These are phyloP conservation scores for Pandemis heparana DNA, from an alignment of 2,888 invertebrate species.

Conservation along the genomic window DNA sequence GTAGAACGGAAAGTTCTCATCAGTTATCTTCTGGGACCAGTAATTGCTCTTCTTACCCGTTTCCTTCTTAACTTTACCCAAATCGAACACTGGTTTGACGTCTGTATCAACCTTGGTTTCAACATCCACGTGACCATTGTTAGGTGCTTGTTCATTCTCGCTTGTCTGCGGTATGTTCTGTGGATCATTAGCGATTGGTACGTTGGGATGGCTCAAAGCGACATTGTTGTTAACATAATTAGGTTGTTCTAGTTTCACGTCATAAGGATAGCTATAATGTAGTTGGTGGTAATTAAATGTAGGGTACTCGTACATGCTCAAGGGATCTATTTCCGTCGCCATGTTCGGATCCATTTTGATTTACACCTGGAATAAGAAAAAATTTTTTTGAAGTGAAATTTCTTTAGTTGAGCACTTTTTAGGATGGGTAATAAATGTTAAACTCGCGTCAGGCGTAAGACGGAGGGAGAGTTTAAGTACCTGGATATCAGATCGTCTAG, in stretches of 20 bases:
- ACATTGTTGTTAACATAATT: slow-evolving; percentile 43
- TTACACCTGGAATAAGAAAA: slow-evolving; percentile 42
- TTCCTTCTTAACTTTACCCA: slow-evolving; percentile 49
- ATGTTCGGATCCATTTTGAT: slow-evolving; percentile 58
- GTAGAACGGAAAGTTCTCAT: slow-evolving; percentile 72
- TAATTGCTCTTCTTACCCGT: slow-evolving; percentile 62
- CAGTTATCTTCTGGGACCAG: slow-evolving; percentile 72
- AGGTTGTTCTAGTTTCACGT: slow-evolving; percentile 50
- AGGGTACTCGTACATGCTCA: slow-evolving; percentile 63
- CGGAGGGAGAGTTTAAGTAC: no score
- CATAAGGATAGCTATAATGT: slow-evolving; percentile 47
- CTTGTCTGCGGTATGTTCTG: neutral
- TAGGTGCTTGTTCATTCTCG: neutral
- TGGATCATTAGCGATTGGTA: slow-evolving; percentile 6
- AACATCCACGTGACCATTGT: neutral
- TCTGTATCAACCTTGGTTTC: slow-evolving; percentile 45
- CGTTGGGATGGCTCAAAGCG: slow-evolving; percentile 14
- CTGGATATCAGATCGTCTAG: no score
- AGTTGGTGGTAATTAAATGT: slow-evolving; percentile 48
- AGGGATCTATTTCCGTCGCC: slow-evolving; percentile 65
- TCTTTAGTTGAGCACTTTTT: no score
- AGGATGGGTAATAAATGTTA: no score
- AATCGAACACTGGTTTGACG: slow-evolving; percentile 52
- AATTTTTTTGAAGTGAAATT: neutral
- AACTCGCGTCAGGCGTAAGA: no score